Evolutionary conservation across 2,113 vertebrate species (phyloP).

Genomic region (Sakesphorus luctuosus): DNA sequence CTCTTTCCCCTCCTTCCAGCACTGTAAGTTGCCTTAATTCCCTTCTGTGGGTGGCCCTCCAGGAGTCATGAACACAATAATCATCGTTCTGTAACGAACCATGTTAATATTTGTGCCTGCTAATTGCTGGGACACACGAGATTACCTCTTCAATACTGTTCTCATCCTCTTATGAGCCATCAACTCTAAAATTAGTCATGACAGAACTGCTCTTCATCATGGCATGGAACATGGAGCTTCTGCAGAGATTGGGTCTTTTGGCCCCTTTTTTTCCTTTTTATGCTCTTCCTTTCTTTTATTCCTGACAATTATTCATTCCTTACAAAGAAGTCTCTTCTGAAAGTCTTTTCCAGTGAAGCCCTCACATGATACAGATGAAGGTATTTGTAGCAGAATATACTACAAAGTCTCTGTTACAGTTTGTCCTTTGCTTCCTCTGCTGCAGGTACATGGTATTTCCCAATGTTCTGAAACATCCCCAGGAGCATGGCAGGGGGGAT

Average conservation of each 20-base stretch:
- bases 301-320: neutral
- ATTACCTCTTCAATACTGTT: neutral
- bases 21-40: neutral
- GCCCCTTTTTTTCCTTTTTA: neutral
- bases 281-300: neutral
- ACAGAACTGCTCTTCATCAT: neutral
- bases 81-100: neutral
- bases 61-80: slow-evolving; percentile 7
- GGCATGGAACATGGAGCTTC: neutral
- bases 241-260: neutral
- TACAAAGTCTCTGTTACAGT: neutral
- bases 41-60: neutral
- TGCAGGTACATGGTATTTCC: neutral
- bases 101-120: slow-evolving; percentile 18
- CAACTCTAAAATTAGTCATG: neutral
- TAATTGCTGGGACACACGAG: neutral
- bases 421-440: neutral
- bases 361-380: neutral
- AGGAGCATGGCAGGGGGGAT: neutral
- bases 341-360: neutral
- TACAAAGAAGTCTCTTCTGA: neutral
- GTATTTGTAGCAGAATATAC: neutral
- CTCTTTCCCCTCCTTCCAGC: neutral
- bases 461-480: neutral
- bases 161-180: slow-evolving; percentile 16